These are phyloP conservation scores for Stenurella melanura DNA, from an alignment of 2,888 invertebrate genomes.

Conservation along the genomic window DNA sequence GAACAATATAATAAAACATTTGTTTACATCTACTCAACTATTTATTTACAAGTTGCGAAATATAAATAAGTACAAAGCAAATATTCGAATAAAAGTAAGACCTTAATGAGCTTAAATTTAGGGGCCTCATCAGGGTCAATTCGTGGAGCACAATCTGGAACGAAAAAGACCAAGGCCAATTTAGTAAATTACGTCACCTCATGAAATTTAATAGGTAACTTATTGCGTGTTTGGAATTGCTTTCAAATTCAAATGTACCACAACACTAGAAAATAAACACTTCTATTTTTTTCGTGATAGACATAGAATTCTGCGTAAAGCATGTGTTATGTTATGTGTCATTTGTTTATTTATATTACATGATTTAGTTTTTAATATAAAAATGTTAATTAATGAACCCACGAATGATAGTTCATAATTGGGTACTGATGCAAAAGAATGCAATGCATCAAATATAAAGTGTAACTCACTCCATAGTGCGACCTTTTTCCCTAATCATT, in stretches of 20 bases:
- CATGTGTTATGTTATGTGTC: constrained; percentile 46
- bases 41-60: constrained; percentile 31
- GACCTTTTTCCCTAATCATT: no score
- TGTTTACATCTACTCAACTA: constrained; percentile 35
- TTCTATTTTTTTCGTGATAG: not conserved
- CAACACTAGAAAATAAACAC: constrained; percentile 14
- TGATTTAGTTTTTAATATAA: constrained; percentile 5
- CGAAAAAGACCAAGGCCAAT: constrained; percentile 40
- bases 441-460: no score
- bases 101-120: constrained; percentile 43
- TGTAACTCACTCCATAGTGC: no score
- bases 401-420: not conserved
- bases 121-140: constrained; percentile 51
- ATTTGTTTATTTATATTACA: constrained; percentile 45
- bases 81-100: constrained; percentile 48
- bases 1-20: not conserved
- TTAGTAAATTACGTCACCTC: constrained; percentile 33
- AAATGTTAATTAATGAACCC: not conserved
- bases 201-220: constrained; percentile 33
- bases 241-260: constrained; percentile 31
- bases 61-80: constrained; percentile 35
- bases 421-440: no score
- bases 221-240: constrained; percentile 22
- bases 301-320: not conserved
- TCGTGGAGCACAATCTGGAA: constrained; percentile 26